phyloP scores from a whole-genome alignment of 1,140 invertebrate species.

The Ruditapes philippinarum region DNA sequence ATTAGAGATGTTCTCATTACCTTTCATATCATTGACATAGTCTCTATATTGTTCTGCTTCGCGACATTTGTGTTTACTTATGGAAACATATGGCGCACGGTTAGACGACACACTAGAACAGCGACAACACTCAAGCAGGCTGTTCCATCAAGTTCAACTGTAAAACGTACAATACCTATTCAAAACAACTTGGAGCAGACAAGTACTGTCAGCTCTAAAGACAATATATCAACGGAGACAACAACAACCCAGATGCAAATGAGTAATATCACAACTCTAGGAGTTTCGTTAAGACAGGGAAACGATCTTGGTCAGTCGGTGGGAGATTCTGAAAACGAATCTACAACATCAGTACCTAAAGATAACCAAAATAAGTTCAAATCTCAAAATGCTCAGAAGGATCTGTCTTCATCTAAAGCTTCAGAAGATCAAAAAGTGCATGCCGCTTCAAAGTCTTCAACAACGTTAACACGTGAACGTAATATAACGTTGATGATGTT shows the following conservation, averaged over 20 bases:
- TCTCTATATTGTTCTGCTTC: not conserved
- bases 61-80: conserved; percentile 8
- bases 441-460: not conserved
- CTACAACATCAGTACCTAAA: not conserved
- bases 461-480: not conserved
- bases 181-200: not conserved
- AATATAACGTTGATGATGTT: conserved; percentile 41
- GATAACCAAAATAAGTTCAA: not conserved
- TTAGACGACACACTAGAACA: not conserved
- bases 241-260: not conserved
- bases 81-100: not conserved
- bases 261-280: not conserved
- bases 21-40: not conserved
- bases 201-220: not conserved
- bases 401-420: no score
- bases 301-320: not conserved
- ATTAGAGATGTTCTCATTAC: not conserved
- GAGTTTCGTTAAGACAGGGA: no score
- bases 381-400: no score
- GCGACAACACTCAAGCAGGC: not conserved
- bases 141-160: not conserved
- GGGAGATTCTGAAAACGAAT: not conserved
- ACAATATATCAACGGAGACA: no score
- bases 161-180: not conserved
- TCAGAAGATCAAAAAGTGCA: no score